phyloP scores from a whole-genome alignment of 2,888 invertebrate species.

The Euplagia quadripunctaria region DNA sequence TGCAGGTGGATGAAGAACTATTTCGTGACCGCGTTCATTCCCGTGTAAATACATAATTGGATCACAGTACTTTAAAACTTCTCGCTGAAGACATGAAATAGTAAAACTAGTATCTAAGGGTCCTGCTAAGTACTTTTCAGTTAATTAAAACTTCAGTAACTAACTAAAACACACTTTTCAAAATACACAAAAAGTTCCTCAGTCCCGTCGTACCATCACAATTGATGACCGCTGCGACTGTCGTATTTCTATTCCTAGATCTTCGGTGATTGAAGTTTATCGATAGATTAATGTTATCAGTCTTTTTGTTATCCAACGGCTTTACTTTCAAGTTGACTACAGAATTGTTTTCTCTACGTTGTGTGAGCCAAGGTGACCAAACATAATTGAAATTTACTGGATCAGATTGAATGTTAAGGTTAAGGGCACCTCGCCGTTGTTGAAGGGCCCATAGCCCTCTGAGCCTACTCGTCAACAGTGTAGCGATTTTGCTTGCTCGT shows the following conservation, averaged over 20 bases:
- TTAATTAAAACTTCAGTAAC: background rate
- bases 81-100: background rate
- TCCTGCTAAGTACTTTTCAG: background rate
- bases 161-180: conserved; percentile 71
- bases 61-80: conserved; percentile 12
- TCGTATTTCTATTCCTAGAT: conserved; percentile 52
- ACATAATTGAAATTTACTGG: conserved; percentile 91
- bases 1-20: no score
- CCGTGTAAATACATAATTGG: no score
- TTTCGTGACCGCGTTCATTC: no score
- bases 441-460: conserved; percentile 82
- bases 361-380: conserved; percentile 89
- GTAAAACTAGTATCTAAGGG: background rate
- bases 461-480: conserved; percentile 73
- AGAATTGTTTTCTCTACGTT: conserved; percentile 22
- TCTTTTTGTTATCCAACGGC: conserved; percentile 35
- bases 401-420: conserved; percentile 87
- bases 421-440: conserved; percentile 77
- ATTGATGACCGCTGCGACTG: conserved; percentile 60
- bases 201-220: conserved; percentile 71
- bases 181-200: conserved; percentile 77
- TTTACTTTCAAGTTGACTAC: conserved; percentile 23
- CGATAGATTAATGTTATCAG: conserved; percentile 54
- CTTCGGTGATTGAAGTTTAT: conserved; percentile 53
- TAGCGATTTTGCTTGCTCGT: conserved; percentile 83